These are phyloP conservation scores for Bradypodion ventrale DNA, from an alignment of 2,797 vertebrate genomes.

Conservation along the genomic window DNA sequence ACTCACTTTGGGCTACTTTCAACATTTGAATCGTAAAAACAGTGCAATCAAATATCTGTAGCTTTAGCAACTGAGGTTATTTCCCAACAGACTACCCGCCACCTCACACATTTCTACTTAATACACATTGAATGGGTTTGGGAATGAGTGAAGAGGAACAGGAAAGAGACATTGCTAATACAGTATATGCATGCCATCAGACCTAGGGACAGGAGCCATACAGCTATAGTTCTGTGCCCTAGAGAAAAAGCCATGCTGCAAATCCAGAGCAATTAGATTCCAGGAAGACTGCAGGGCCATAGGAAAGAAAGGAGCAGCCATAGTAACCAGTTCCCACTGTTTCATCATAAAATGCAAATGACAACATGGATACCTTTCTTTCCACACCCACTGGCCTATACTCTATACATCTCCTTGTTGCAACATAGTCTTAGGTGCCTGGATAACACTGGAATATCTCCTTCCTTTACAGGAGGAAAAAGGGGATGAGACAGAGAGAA, in stretches of 20 bases:
- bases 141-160: slow-evolving; percentile 41
- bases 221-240: not conserved
- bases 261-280: slow-evolving; percentile 38
- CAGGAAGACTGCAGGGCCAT: slow-evolving; percentile 27
- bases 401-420: too few relatives aligned
- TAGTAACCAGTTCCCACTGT: not conserved
- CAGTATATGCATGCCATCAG: slow-evolving; percentile 28
- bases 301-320: not conserved
- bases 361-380: not conserved
- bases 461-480: not conserved
- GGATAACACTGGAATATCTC: not conserved
- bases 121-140: slow-evolving; percentile 39
- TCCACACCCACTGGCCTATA: not conserved
- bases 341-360: not conserved
- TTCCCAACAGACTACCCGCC: slow-evolving; percentile 42
- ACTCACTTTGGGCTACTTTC: slow-evolving; percentile 48
- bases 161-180: slow-evolving; percentile 23
- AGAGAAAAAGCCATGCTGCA: not conserved
- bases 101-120: slow-evolving; percentile 31
- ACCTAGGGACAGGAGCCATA: not conserved
- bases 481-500: too few relatives aligned
- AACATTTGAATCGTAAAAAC: slow-evolving; percentile 53
- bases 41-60: slow-evolving; percentile 56
- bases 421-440: not conserved
- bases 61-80: slow-evolving; percentile 32